Base-by-base conservation (phyloP, 2,888 invertebrate genomes). In the Tetragonisca angustula region DNA sequence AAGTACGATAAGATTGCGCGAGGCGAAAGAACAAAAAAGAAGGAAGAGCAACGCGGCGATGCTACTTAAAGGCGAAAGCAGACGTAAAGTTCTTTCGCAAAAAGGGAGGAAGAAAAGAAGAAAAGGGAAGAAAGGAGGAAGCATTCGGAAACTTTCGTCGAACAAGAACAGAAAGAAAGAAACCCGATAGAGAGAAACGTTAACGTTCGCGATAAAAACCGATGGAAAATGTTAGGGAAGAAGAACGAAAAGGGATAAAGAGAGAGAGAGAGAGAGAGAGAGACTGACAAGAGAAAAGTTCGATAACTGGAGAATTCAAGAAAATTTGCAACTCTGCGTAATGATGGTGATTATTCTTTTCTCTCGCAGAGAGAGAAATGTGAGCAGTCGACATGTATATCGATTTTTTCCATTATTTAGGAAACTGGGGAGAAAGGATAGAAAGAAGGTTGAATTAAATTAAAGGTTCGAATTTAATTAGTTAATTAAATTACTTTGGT, bases 1-100 rank as follows among this genome's bases (percentile, higher is more conserved):
- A 52, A 76, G 56, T 71, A 52, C 50, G 59, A 77, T 80, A 70
- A 65, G 70, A 80, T 77, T 76, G 65, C 56, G 32, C 13, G 32
- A 32, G 9, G 27, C 61, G 50, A 52, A 1, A 9, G 6, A 19
- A 27, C 6, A 62, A 68, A 59, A 24, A 65, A 27, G 21, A 13
- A 13, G 4, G 59, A 61, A 27, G 21, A 19, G 11, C 27, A 5
- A 2, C 15, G 17, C 6, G 15, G 17, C n/a, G 52, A n/a, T 61
- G 76, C 62, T 52, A 36, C 62, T 74, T 61, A 11, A 64, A 19
- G 69, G 9, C 5, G 36, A 11, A 11, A 21, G 15, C 50, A n/a
- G 21, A n/a, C n/a, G 32, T 17, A 69, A 27, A 21, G n/a, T 13
- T 13, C 17, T 5, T 32, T 32, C 21, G 32, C 21, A 36, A 13